Base-by-base conservation (phyloP, 2,888 invertebrate genomes). In the Sycophila texana region DNA sequence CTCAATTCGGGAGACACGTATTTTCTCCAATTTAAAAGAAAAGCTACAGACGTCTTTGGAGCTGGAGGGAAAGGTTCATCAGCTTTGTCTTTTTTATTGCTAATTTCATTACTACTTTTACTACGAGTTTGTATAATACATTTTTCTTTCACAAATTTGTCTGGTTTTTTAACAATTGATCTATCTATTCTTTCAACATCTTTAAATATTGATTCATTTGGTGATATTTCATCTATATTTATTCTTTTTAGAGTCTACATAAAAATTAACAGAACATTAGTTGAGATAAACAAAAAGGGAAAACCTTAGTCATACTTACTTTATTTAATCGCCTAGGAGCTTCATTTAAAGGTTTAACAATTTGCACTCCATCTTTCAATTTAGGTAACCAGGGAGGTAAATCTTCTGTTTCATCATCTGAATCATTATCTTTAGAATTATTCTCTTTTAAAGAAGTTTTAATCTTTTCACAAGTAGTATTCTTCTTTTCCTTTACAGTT, bases 11-110 rank as follows among this genome's bases (percentile, higher is more conserved):
- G 86, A 39, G 91, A 90, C 0, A 90, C 91, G 82, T 91, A 92
- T 82, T 91, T 91, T 84, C 92, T 93, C 95, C 95, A 95, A 67
- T 92, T 91, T 0, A 91, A 84, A 87, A 93, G 91, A 87, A 95
- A 95, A 85, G 95, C 94, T 12, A 95, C 93, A 74, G 94, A 93
- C 77, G 92, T 94, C 74, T 91, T 92, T 0, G 95, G 95, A 5
- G 92, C 84, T 14, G 88, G 83, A 26, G 92, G 90, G 51, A 91
- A 76, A 79, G 85, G 83, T 73, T 85, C 58, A 1, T 12, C 65
- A 26, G 10, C 39, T 76, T 74, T 22, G 79, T 80, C 67, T 85
- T 87, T 74, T 82, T 83, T 75, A 82, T 86, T 80, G 60, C 71
- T 60, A 7, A 16, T 13, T 58, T 76, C 26, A n/a, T 12, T n/a